A percentile compares a stretch with the other conserved stretches of the same genome.
These are phyloP conservation scores for Cataglyphis altisquamis DNA, from an alignment of 2,888 invertebrate species.

Conservation along the genomic window DNA sequence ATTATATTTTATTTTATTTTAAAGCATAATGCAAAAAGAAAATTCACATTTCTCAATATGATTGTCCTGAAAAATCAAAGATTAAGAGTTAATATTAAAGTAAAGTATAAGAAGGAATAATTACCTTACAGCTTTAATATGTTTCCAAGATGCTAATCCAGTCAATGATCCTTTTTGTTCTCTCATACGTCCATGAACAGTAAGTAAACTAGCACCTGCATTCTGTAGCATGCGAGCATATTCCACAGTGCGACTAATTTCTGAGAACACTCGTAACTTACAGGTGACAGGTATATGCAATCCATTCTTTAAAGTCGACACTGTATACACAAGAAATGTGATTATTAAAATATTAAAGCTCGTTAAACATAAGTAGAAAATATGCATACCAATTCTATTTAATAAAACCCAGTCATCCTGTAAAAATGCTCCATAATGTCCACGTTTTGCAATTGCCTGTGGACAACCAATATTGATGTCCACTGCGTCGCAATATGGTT, in stretches of 20 bases:
- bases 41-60: no score
- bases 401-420: slow-evolving; percentile 98
- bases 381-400: slow-evolving; percentile 91
- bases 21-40: no score
- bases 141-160: slow-evolving; percentile 97
- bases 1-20: no score
- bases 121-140: slow-evolving; percentile 96
- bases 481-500: slow-evolving; percentile 96
- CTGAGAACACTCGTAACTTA: slow-evolving; percentile 97
- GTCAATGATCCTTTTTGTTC: slow-evolving; percentile 99
- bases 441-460: slow-evolving; percentile 98
- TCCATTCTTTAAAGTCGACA: slow-evolving; percentile 90
- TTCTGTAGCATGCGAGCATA: slow-evolving; percentile 98
- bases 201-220: slow-evolving; percentile 96
- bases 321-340: slow-evolving; percentile 85
- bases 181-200: slow-evolving; percentile 98
- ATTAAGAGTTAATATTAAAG: no score
- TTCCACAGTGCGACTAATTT: slow-evolving; percentile 93
- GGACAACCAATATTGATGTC: slow-evolving; percentile 99
- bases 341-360: background rate
- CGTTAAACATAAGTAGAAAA: slow-evolving; percentile 1
- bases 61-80: no score
- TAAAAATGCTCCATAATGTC: slow-evolving; percentile 98
- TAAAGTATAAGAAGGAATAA: background rate
- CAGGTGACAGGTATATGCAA: slow-evolving; percentile 97